These are phyloP conservation scores for Xyrauchen texanus DNA, from an alignment of 2,113 vertebrate species.

Conservation along the genomic window DNA sequence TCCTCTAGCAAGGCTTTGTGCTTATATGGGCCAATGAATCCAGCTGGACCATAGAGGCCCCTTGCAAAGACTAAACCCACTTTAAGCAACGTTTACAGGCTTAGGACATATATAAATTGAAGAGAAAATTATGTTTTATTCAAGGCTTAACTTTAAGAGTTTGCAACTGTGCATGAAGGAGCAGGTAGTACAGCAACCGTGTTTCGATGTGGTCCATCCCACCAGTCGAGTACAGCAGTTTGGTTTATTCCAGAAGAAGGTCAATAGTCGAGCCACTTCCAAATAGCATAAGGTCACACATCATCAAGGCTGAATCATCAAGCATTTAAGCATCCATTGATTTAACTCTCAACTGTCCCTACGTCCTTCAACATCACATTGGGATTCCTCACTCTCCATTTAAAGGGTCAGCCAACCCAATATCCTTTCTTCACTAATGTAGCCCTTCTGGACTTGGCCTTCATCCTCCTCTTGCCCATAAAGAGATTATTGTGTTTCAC, in stretches of 20 bases:
- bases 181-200: not conserved
- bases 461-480: not conserved
- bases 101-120: not conserved
- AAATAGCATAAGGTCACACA: conserved; percentile 29
- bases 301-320: conserved; percentile 18
- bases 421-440: not conserved
- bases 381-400: conserved; percentile 32
- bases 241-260: conserved; percentile 21
- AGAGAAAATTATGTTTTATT: not conserved
- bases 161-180: too few relatives aligned
- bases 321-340: conserved; percentile 32
- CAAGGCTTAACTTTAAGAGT: not conserved
- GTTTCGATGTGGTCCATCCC: not conserved
- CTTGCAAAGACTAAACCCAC: not conserved
- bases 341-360: conserved; percentile 43
- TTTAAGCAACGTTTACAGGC: not conserved
- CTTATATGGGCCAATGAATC: conserved; percentile 41
- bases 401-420: conserved; percentile 12
- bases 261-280: conserved; percentile 7
- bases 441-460: conserved; percentile 27
- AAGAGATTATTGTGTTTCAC: conserved; percentile 27
- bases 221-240: not conserved
- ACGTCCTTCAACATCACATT: conserved; percentile 26
- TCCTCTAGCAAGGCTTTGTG: conserved; percentile 4
- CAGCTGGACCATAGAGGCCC: not conserved